Evolutionary conservation across 2,888 invertebrate species (phyloP), one percentile per base, ranked within the genome.

Genomic region (Chelonus formosanus): DNA sequence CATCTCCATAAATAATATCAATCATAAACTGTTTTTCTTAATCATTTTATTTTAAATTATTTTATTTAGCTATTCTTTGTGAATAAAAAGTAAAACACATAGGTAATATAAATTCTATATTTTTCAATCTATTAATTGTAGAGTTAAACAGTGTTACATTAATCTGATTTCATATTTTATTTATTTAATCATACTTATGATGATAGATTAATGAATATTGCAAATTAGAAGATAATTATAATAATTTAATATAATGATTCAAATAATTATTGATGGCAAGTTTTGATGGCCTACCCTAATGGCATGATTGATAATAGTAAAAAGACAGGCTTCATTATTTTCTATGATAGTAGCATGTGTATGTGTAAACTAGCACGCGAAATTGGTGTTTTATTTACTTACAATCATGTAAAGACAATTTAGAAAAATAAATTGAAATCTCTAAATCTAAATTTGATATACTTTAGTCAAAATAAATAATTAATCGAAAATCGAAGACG

Each of bases 241-340:
- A 70, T 65, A 63, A 65, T 65, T 59, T 50, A 65, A 6, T 32
- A 43, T 65, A 48, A 67, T 64, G 62, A 66, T 73, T 61, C 48
- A 72, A 61, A 65, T 52, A 61, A 67, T 74, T 20, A 20, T 20
- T 20, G 77, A 82, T 82, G 81, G 82, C 82, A 82, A 82, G 82
- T 75, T 74, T 78, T 71, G 71, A 82, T 81, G 81, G 82, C 81
- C 78, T 80, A 79, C 79, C 75, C 71, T 65, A 68, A 70, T 70
- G 76, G 73, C 73, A 69, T 70, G 70, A 71, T 63, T 59, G 68
- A 58, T 48, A 20, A 48, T 48, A 48, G 48, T 48, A 48, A 48
- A 32, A 68, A 50, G 48, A 63, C 45, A 35, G 10, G 48, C n/a
- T 35, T 34, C 43, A 6, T 32, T 50, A 6, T 32, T 50, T 50